Percentiles rank a stretch among this genome's conserved stretches.
Conservation (phyloP, 2,113 vertebrate genomes). For the Otis tarda region DNA sequence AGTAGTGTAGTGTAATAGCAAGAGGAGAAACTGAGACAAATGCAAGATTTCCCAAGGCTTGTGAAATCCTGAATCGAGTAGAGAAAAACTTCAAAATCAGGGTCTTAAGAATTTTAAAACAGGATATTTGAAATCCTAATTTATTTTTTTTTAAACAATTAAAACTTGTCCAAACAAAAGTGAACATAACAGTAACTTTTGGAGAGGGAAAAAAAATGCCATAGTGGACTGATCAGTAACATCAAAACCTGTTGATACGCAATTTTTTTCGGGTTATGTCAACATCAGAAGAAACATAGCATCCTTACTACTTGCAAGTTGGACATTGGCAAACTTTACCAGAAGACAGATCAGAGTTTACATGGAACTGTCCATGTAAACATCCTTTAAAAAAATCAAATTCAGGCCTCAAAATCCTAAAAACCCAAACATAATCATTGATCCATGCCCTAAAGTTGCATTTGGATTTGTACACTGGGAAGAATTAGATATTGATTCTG, state of each 20-base stretch:
- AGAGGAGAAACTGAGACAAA: not conserved
- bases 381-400: not conserved
- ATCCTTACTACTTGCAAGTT: not conserved
- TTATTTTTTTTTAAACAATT: not conserved
- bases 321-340: not conserved
- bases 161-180: not conserved
- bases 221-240: not conserved
- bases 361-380: not conserved
- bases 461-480: not conserved
- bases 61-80: not conserved
- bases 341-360: not conserved
- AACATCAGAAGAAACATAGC: not conserved
- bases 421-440: not conserved
- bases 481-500: not conserved
- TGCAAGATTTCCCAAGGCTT: not conserved
- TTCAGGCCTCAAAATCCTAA: not conserved
- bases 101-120: not conserved
- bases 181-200: not conserved
- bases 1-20: not conserved
- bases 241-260: not conserved
- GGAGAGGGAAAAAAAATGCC: not conserved
- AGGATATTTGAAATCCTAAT: not conserved
- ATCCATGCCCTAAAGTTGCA: not conserved
- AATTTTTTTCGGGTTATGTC: not conserved
- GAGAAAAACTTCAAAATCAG: not conserved